Percentiles rank a stretch among this genome's conserved stretches.
These are phyloP conservation scores for Poecilia gillii DNA, from an alignment of 2,797 vertebrate genomes.

Conservation along the genomic window DNA sequence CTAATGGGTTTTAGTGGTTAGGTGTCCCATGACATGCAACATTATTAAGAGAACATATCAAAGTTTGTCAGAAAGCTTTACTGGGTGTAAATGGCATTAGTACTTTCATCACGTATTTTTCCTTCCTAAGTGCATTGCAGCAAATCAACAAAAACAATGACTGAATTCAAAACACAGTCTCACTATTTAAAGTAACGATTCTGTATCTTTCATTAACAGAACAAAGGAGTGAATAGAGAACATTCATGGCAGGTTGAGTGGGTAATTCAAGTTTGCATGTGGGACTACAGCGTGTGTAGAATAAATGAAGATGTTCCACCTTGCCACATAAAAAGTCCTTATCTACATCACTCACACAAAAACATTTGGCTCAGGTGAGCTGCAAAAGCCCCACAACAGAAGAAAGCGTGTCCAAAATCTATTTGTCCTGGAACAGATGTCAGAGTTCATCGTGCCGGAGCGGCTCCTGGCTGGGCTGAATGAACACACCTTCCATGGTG, in stretches of 20 bases:
- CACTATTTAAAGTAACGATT: background rate
- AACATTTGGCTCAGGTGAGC: background rate
- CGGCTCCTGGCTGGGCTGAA: constrained; percentile 85
- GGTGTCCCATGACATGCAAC: background rate
- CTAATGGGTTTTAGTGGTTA: background rate
- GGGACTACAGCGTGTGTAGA: background rate
- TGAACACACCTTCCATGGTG: constrained; percentile 95
- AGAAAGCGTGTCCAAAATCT: constrained; percentile 2
- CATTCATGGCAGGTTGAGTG: background rate
- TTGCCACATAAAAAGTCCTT: background rate
- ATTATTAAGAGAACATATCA: background rate
- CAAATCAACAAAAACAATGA: background rate
- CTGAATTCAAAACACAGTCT: background rate
- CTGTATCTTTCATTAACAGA: background rate
- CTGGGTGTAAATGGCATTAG: background rate
- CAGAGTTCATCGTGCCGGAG: constrained; percentile 91
- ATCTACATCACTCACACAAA: background rate
- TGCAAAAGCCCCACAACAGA: background rate
- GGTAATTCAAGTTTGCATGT: background rate
- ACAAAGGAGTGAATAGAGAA: background rate
- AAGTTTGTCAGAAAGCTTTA: background rate
- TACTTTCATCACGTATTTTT: background rate
- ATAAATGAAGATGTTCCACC: background rate
- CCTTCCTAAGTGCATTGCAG: background rate
- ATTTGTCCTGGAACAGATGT: background rate